Conservation (phyloP, 2,797 vertebrate species). For the Lerista edwardsae region DNA sequence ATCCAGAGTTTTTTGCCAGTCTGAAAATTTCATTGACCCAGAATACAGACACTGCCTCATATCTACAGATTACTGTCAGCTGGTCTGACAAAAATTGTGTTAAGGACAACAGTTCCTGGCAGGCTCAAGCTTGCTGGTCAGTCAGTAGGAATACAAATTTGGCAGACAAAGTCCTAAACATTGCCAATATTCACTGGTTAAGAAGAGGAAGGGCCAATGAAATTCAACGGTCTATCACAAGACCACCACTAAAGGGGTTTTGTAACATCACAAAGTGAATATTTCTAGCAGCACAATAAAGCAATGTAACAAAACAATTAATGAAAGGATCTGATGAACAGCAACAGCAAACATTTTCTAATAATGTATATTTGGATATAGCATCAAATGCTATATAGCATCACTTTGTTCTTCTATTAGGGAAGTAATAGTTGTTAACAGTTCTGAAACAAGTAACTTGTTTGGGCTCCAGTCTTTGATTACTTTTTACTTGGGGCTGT, state of each 20-base stretch:
- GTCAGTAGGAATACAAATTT: constrained; percentile 61
- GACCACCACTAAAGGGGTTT: constrained; percentile 14
- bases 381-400: background rate
- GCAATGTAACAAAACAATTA: constrained; percentile 11
- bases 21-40: constrained; percentile 70
- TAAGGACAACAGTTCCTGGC: constrained; percentile 61
- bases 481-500: background rate
- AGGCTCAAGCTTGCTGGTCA: constrained; percentile 59
- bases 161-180: constrained; percentile 40
- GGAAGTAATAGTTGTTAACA: background rate
- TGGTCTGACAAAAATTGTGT: constrained; percentile 69
- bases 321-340: background rate
- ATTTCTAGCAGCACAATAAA: constrained; percentile 29
- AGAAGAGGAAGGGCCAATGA: constrained; percentile 45
- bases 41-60: constrained; percentile 73
- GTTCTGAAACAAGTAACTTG: background rate
- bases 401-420: constrained; percentile 35
- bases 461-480: background rate
- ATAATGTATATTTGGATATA: too few species aligned
- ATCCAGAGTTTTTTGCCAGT: constrained; percentile 68
- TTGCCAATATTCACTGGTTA: constrained; percentile 62
- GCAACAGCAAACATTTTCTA: background rate
- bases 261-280: constrained; percentile 36
- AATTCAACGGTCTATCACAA: constrained; percentile 50
- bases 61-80: constrained; percentile 63